Evolutionary conservation across 2,888 invertebrate species (phyloP), one percentile per base, ranked within the genome.

Genomic region (Liposcelis brunnea): DNA sequence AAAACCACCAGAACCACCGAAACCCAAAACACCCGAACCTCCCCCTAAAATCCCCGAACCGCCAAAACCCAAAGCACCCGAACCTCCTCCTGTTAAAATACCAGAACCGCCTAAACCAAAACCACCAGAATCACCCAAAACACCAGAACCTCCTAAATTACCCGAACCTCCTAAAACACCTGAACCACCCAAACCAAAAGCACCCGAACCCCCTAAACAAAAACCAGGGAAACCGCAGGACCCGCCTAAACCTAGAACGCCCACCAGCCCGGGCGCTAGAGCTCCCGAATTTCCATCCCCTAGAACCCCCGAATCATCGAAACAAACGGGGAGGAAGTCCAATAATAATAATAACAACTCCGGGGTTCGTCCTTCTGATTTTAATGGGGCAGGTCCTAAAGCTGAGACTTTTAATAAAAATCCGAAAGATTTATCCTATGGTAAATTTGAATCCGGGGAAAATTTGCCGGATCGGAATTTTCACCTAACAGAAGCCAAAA

Each of bases 1-100:
- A 43, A 31, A 6, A n/a, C n/a, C n/a, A n/a, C n/a, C n/a, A n/a
- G 59, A 58, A 53, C 59, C 59, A 19, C 59, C 59, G 45, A 55
- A 59, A 46, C 57, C 61, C n/a, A 57, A 59, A 8, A 57, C 60
- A 8, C 59, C 61, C 2, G 2, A 48, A 5, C 33, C 34, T 16
- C 33, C 31, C 11, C 59, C 61, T 2, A 2, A 48, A 5, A 21
- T 19, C 33, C 42, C 37, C 14, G 31, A 55, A 3, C 47, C 49
- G 8, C 48, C 54, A 16, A 38, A 47, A 38, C 45, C 52, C 7
- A 40, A 21, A 40, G 7, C 40, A 19, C 40, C 40, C 4, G 12
- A n/a, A n/a, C 21, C 40, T 4, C 40, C 15, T 6, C 40, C 15
- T 15, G 15, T 18, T 19, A 40, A 40, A 21, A 6, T 5, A 19